Conservation (phyloP, 2,888 invertebrate genomes). For the Eilema griseolum region DNA sequence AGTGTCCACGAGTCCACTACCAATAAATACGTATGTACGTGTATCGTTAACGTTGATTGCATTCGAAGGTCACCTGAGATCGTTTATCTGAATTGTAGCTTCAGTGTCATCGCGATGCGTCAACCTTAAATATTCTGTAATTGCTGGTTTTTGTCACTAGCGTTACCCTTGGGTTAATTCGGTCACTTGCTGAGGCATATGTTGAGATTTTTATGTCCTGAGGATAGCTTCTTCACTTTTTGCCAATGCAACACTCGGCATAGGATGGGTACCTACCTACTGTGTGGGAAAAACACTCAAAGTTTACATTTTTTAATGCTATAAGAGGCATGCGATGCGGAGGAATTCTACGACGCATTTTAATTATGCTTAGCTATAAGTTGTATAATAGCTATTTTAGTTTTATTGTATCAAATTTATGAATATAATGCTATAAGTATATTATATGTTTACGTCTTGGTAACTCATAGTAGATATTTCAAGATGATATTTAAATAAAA, state of each 20-base stretch:
- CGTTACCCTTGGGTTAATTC: slow-evolving; percentile 4
- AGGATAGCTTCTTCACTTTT: neutral
- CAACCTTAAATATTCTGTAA: slow-evolving; percentile 35
- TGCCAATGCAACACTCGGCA: neutral
- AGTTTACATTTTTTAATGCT: too few species aligned
- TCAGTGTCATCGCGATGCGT: slow-evolving; percentile 20
- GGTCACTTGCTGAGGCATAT: neutral
- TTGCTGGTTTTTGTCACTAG: neutral
- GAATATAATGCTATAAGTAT: too few species aligned
- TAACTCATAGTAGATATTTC: too few species aligned
- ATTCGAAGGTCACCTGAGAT: slow-evolving; percentile 36
- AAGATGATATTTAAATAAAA: too few species aligned
- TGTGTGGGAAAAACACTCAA: too few species aligned
- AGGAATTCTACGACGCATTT: too few species aligned
- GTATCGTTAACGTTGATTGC: slow-evolving; percentile 34
- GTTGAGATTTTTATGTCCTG: neutral
- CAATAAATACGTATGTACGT: neutral
- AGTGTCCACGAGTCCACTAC: neutral
- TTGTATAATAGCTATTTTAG: too few species aligned
- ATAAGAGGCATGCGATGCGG: too few species aligned
- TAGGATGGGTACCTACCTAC: too few species aligned
- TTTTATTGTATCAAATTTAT: too few species aligned
- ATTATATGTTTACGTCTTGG: too few species aligned
- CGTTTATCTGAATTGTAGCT: slow-evolving; percentile 32
- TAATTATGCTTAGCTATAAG: too few species aligned